These are phyloP conservation scores for Lamellibrachia luymesi DNA, from an alignment of 1,140 invertebrate genomes.

Conservation along the genomic window DNA sequence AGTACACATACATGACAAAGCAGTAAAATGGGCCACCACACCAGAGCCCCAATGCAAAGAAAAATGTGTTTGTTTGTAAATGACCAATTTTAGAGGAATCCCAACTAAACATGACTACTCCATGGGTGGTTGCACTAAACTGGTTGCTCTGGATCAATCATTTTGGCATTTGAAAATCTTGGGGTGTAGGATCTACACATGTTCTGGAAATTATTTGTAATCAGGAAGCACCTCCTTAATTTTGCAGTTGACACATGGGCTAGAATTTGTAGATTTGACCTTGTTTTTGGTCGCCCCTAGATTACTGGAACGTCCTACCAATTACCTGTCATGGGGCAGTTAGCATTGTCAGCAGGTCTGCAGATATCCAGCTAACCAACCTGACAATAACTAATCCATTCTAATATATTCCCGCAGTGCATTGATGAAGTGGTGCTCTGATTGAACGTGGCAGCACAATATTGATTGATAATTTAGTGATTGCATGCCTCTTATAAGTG, in stretches of 20 bases:
- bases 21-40: too few relatives aligned
- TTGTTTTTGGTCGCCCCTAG: background rate
- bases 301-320: background rate
- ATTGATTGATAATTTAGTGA: constrained; percentile 1
- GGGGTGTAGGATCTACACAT: too few relatives aligned
- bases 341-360: background rate
- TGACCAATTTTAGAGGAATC: too few relatives aligned
- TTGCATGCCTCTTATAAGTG: background rate
- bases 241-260: background rate
- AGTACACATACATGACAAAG: too few relatives aligned
- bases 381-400: background rate
- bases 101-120: too few relatives aligned
- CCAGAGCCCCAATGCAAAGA: too few relatives aligned
- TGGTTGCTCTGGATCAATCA: too few relatives aligned
- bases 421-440: background rate
- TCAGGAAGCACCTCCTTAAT: too few relatives aligned
- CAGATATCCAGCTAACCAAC: background rate
- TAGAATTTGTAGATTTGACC: background rate
- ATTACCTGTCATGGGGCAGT: background rate
- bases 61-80: too few relatives aligned
- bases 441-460: background rate
- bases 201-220: too few relatives aligned
- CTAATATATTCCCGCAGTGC: background rate
- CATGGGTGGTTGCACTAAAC: too few relatives aligned
- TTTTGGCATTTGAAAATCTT: too few relatives aligned